Base-by-base conservation (phyloP, 1,140 invertebrate species). In the Bombus balteatus region DNA sequence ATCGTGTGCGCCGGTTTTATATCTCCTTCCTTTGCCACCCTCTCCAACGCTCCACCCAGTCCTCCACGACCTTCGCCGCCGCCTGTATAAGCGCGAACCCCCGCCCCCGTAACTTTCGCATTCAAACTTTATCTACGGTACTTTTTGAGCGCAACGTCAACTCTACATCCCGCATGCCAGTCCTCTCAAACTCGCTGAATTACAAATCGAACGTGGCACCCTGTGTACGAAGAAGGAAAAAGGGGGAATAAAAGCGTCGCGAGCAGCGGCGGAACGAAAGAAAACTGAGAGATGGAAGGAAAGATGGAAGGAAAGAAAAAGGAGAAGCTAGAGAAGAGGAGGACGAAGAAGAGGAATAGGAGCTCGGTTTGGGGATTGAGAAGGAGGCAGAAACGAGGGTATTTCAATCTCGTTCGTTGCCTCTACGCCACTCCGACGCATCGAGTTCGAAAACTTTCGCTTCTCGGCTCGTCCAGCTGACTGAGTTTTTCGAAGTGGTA, bases 391-490 rank as follows among this genome's bases (percentile, higher is more conserved):
- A 71, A 68, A 72, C 72, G 84, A 84, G 84, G 25, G 81, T 89
- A 91, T 91, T 89, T 89, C 88, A 90, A 90, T 90, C 88, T 88
- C 80, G 70, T 74, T 68, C 53, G 83, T 90, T 88, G 53, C 53
- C 62, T 66, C 65, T 1, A 71, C 68, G 72, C 22, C 59, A 75
- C 74, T 43, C 32, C 41, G 70, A 73, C 86, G 74, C 85, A 62
- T 43, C 81, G 34, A 87, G 80, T 90, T 90, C 59, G 80, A 32
- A 88, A 90, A 90, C 88, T 90, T 90, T 90, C 83, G 88, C 86
- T 85, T 82, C 87, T 59, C 79, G 53, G 79, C 66, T 86, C 83
- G 88, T 89, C 88, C 87, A 76, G 88, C 80, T 89, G 84, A 87
- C 87, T 89, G 88, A 87, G 87, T 89, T 89, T 89, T 89, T 89